Evolutionary conservation across 1,140 invertebrate species (phyloP).

Genomic region (Cepaea nemoralis): DNA sequence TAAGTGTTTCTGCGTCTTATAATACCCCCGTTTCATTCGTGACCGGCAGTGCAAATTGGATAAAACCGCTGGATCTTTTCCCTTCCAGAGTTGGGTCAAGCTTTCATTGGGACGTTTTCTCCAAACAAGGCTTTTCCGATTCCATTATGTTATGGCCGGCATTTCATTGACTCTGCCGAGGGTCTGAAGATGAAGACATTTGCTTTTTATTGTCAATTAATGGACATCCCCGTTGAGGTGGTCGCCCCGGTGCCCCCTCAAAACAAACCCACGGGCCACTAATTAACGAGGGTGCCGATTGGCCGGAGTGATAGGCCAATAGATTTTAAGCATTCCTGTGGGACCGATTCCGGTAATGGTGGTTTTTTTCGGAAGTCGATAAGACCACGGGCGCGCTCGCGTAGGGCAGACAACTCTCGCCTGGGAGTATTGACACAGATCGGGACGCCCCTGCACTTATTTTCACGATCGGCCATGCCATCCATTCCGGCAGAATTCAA

Average conservation of each 20-base stretch:
- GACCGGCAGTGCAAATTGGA: slow-evolving; percentile 25
- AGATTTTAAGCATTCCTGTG: slow-evolving; percentile 31
- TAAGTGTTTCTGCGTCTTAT: slow-evolving; percentile 6
- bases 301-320: slow-evolving; percentile 37
- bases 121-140: slow-evolving; percentile 23
- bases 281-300: slow-evolving; percentile 36
- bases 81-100: neutral
- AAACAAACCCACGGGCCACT: slow-evolving; percentile 31
- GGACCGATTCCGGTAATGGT: slow-evolving; percentile 34
- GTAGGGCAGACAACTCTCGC: slow-evolving; percentile 24
- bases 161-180: neutral
- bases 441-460: slow-evolving; percentile 25
- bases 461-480: slow-evolving; percentile 19
- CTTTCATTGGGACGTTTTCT: neutral
- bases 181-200: slow-evolving; percentile 10
- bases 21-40: slow-evolving; percentile 29
- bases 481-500: slow-evolving; percentile 34
- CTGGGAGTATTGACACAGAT: slow-evolving; percentile 30
- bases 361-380: slow-evolving; percentile 19
- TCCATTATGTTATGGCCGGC: slow-evolving; percentile 12
- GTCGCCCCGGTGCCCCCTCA: neutral
- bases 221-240: slow-evolving; percentile 21
- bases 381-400: slow-evolving; percentile 26
- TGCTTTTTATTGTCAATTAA: slow-evolving; percentile 40
- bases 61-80: slow-evolving; percentile 18